Percentiles rank a stretch among this genome's conserved stretches.
Conservation (phyloP, 1,140 invertebrate genomes). For the Ganaspis sp. region DNA sequence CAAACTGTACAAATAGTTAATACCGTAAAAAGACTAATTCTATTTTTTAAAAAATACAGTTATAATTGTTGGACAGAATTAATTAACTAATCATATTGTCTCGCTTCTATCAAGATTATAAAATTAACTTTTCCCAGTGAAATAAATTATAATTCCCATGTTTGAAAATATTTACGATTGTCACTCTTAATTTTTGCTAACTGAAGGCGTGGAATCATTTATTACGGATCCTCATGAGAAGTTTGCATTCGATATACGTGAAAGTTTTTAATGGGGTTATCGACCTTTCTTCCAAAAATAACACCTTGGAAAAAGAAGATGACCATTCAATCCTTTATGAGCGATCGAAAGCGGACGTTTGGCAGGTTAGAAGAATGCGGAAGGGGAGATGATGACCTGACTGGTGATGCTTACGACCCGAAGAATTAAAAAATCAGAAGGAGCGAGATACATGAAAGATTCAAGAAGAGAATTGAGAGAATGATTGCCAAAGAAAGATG, state of each 20-base stretch:
- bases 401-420: constrained; percentile 7
- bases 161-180: too few relatives aligned
- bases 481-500: constrained; percentile 11
- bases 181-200: too few relatives aligned
- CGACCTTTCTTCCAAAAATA: background rate
- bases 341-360: background rate
- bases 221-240: background rate
- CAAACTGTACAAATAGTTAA: background rate
- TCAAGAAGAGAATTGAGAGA: constrained; percentile 10
- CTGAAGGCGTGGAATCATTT: too few relatives aligned
- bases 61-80: background rate
- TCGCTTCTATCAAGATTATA: too few relatives aligned
- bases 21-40: background rate
- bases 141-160: too few relatives aligned
- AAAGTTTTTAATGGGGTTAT: background rate
- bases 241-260: background rate
- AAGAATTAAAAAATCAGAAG: constrained; percentile 6
- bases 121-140: too few relatives aligned
- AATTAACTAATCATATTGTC: too few relatives aligned
- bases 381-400: constrained; percentile 9
- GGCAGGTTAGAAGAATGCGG: constrained; percentile 21
- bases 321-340: background rate
- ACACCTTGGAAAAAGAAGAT: background rate
- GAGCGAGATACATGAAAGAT: background rate
- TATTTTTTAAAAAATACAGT: background rate